Evolutionary conservation across 2,113 vertebrate species (phyloP).

Genomic region (Pangasianodon gigas): DNA sequence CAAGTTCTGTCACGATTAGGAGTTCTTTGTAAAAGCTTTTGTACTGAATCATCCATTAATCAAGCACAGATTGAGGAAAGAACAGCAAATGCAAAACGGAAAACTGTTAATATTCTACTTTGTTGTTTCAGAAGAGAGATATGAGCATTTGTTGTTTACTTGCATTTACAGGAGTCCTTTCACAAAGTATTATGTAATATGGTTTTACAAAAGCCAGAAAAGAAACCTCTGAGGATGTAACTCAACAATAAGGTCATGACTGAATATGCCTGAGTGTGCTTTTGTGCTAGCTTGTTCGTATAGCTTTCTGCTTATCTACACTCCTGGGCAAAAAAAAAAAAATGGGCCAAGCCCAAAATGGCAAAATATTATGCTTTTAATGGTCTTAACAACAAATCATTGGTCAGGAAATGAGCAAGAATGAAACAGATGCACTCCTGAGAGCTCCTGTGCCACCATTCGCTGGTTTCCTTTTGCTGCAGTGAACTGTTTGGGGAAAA

Average conservation of each 20-base stretch:
- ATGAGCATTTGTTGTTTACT: neutral
- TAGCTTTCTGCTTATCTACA: neutral
- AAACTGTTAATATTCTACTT: neutral
- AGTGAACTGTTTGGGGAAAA: no score
- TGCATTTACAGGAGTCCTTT: no score
- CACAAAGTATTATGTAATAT: neutral
- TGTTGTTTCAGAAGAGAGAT: neutral
- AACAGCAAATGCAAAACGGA: neutral
- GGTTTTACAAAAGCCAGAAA: neutral
- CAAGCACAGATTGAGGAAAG: neutral
- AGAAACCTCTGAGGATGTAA: neutral
- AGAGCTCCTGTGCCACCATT: no score
- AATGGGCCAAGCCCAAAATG: no score
- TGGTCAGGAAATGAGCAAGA: no score
- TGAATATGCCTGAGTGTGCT: neutral
- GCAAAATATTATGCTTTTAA: no score
- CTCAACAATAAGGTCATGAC: no score
- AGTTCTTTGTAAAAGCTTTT: neutral
- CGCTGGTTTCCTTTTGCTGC: no score
- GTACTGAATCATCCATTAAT: neutral
- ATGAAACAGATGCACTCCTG: no score
- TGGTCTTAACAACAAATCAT: no score
- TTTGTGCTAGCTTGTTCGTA: neutral
- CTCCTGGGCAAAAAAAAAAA: no score
- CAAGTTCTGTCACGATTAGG: conserved; percentile 19